A percentile compares a stretch with the other conserved stretches of the same genome.
phyloP scores from a whole-genome alignment of 2,113 vertebrate species.

The Ammodytes marinus region DNA sequence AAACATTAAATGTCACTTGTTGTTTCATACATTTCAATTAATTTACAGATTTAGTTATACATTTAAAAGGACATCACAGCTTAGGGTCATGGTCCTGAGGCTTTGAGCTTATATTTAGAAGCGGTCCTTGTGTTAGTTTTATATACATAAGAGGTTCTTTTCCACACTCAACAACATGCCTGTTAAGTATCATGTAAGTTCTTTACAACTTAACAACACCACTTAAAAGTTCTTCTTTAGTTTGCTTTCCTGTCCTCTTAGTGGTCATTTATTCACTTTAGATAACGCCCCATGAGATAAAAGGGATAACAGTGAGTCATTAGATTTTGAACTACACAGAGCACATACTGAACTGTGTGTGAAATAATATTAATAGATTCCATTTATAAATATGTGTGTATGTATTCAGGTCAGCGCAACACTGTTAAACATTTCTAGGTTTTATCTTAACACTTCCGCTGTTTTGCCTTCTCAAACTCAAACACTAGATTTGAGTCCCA shows the following conservation, averaged over 20 bases:
- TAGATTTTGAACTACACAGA: background rate
- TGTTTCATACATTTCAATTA: background rate
- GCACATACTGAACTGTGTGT: background rate
- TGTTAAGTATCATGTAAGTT: conserved; percentile 1
- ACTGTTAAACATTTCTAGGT: conserved; percentile 7
- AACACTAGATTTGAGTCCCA: conserved; percentile 49
- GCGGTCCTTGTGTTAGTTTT: background rate
- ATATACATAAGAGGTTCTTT: conserved; percentile 5
- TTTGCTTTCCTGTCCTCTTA: background rate
- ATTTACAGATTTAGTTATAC: background rate
- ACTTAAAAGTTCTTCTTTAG: background rate
- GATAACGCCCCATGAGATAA: background rate
- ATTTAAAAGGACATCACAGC: background rate
- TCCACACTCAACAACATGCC: background rate
- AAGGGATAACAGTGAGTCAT: background rate
- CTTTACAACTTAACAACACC: background rate
- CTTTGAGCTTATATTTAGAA: background rate
- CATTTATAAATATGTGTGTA: background rate
- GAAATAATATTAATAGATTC: background rate
- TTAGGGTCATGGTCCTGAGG: background rate
- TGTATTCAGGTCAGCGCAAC: background rate
- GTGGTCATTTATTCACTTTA: background rate
- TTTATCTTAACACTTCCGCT: background rate
- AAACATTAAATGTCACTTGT: background rate
- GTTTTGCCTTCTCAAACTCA: conserved; percentile 26